Evolutionary conservation across 2,797 vertebrate species (phyloP).

Genomic region (Manis javanica): DNA sequence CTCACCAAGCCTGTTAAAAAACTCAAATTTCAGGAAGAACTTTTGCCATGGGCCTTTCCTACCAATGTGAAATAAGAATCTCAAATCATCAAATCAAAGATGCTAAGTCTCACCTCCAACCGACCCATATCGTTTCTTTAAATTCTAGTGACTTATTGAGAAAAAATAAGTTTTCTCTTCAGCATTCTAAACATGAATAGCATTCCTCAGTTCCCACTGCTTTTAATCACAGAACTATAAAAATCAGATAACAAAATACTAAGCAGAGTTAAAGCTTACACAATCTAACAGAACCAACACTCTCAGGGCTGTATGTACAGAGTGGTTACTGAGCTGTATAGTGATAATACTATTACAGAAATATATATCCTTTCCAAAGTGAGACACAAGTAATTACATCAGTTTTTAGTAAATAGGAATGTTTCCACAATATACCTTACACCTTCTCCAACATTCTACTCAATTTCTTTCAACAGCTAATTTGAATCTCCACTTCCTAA

Average conservation of each 20-base stretch:
- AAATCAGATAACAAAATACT: background rate
- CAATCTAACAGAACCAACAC: background rate
- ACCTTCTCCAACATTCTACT: background rate
- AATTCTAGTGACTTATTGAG: background rate
- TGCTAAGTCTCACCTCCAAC: background rate
- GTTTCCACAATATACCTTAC: background rate
- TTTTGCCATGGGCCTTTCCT: slow-evolving; percentile 3
- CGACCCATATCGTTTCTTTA: background rate
- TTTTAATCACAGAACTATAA: background rate
- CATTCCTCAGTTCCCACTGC: background rate
- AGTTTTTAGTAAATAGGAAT: background rate
- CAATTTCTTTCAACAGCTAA: background rate
- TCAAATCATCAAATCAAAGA: background rate
- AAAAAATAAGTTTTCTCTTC: background rate
- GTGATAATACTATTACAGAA: background rate
- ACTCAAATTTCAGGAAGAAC: slow-evolving; percentile 13
- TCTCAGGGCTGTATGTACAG: background rate
- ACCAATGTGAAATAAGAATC: background rate
- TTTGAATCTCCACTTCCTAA: slow-evolving; percentile 20
- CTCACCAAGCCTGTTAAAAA: background rate
- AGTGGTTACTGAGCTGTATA: background rate
- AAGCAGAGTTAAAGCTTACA: background rate
- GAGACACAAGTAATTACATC: background rate
- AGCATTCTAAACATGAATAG: slow-evolving; percentile 14
- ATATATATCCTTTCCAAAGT: background rate